Percentiles rank a stretch among this genome's conserved stretches.
phyloP scores from a whole-genome alignment of 1,140 invertebrate species.

The Pogonomyrmex californicus region DNA sequence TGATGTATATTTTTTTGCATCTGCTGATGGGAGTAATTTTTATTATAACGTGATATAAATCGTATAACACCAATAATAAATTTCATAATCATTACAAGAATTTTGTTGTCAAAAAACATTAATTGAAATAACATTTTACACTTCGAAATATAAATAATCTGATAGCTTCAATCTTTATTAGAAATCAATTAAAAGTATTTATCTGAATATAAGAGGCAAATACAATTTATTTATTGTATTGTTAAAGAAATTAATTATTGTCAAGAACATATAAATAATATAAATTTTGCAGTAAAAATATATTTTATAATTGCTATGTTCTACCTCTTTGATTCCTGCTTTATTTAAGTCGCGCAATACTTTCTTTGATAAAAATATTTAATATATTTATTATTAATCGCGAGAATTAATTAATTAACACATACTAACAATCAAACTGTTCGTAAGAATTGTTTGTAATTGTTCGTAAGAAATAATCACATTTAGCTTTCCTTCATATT shows the following conservation, averaged over 20 bases:
- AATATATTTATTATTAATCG: not conserved
- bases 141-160: too few species aligned
- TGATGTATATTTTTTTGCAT: not conserved
- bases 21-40: constrained; percentile 17
- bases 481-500: not conserved
- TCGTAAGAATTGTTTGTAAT: not conserved
- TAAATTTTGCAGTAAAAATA: not conserved
- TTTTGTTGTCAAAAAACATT: too few species aligned
- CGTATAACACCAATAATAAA: not conserved
- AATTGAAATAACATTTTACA: too few species aligned
- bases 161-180: too few species aligned
- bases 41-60: not conserved
- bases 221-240: too few species aligned
- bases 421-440: not conserved
- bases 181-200: too few species aligned
- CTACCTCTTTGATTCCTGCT: not conserved
- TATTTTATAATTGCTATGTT: not conserved
- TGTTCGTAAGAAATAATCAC: not conserved
- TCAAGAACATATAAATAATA: not conserved
- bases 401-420: not conserved
- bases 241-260: too few species aligned
- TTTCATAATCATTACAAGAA: not conserved
- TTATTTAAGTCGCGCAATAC: not conserved
- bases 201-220: too few species aligned
- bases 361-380: constrained; percentile 1